Evolutionary conservation across 2,113 vertebrate genomes (phyloP), one percentile per base, ranked within the genome.

Genomic region (Cygnus buccinator): DNA sequence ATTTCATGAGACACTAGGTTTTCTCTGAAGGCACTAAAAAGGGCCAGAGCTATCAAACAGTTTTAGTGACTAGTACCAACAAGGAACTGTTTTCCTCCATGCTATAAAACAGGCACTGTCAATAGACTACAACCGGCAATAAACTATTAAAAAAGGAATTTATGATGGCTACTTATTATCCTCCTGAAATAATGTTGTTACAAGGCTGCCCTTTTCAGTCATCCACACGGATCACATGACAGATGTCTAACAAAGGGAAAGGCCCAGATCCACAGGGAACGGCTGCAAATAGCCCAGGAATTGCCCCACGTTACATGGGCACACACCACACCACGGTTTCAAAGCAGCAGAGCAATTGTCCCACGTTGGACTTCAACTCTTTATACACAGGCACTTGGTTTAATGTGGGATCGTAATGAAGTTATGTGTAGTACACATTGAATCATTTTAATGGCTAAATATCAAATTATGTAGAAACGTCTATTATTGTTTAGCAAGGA

Each of bases 141-240:
- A 98, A 98, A 97, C 97, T 96, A 96, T 98, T 98, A 94, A 94
- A 98, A 91, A 96, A 98, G 97, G 98, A 98, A 98, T 98, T 98
- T 98, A 98, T 97, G 97, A 96, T 91, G 94, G 94, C 92, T 96
- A 93, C 95, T 96, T 96, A 97, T 97, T 97, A 91, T 97, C 95
- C 93, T 95, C 93, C 97, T 97, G 97, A 98, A 98, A 97, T 97
- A 97, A 98, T 96, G 97, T 97, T 98, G 97, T 98, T 97, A 96
- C 96, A 97, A 97, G 97, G 80, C 95, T 94, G 61, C 84, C 89
- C 95, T 98, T 97, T 97, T 92, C 94, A 97, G 95, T 97, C 94
- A 97, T 95, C 88, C 41, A 20, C 82, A 80, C 6, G 2, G 90
- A 91, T 97, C 94, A 94, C 68, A 54, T 82, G 93, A 80, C 67